phyloP scores from a whole-genome alignment of 2,797 vertebrate species.

The Petrocephalus sullivani region DNA sequence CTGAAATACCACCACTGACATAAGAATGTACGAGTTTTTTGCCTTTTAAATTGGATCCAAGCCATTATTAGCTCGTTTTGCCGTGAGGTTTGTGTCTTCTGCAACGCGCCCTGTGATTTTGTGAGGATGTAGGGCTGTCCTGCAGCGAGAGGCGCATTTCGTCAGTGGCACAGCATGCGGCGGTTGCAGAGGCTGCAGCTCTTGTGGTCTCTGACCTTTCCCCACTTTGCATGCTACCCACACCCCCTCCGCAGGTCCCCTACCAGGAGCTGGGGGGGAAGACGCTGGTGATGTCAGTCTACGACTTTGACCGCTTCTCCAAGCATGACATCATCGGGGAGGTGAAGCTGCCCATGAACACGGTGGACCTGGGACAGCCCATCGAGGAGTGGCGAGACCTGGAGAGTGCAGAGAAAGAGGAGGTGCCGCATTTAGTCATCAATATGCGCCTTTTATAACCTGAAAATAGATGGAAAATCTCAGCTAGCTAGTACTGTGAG shows the following conservation, averaged over 20 bases:
- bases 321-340: constrained; percentile 96
- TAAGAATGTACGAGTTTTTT: not conserved
- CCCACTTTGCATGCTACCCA: not conserved
- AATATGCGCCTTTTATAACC: not conserved
- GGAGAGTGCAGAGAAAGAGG: constrained; percentile 92
- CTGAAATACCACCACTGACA: not conserved
- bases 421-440: constrained; percentile 59
- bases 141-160: not conserved
- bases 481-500: not conserved
- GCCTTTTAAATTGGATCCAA: not conserved
- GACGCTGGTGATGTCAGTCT: constrained; percentile 90
- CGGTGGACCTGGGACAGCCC: constrained; percentile 87
- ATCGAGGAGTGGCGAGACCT: constrained; percentile 94
- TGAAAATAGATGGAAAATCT: not conserved
- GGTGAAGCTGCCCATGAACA: constrained; percentile 93
- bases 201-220: not conserved
- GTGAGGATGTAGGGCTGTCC: not conserved
- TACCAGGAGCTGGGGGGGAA: constrained; percentile 96
- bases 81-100: not conserved
- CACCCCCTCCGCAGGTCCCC: constrained; percentile 65
- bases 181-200: not conserved
- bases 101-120: no score
- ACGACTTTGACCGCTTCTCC: constrained; percentile 96
- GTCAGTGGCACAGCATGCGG: not conserved
- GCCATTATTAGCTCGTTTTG: not conserved